Evolutionary conservation across 2,113 vertebrate genomes (phyloP), one percentile per base, ranked within the genome.

Genomic region (Paradoxurus hermaphroditus): DNA sequence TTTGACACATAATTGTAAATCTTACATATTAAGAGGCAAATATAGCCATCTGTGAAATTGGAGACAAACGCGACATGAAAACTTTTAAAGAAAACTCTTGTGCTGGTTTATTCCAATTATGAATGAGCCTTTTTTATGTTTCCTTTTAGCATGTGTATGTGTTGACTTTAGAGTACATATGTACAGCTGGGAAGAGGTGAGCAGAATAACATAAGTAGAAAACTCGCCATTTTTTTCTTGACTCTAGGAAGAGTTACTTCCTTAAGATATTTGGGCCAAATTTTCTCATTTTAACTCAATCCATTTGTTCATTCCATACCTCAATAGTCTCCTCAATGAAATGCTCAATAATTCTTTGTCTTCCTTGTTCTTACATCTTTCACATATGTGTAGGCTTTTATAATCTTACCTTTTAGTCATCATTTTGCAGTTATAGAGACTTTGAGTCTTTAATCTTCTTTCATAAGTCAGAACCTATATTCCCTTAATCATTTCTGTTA

Each of bases 401-500:
- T 93, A 39, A 86, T 67, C 12, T 90, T 93, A 65, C 19, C 34
- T 86, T 62, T 93, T 79, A 68, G 49, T 56, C 41, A 92, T 72
- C 31, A 13, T 53, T 91, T 83, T 92, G 34, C 72, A 51, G 49
- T 49, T 86, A 86, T 4, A 94, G 18, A 88, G 49, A 89, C 51
- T 94, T 81, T 3, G 21, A 59, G 51, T 96, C 21, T 96, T 84
- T 82, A 90, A 95, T 87, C 51, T 82, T 90, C 46, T 86, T 92
- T 86, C 5, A 3, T 62, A 90, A 92, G 31, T 94, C 73, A 94
- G 81, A 86, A 83, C 18, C 16, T 90, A 41, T 93, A 90, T 68
- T 96, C 18, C 34, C 49, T 59, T 87, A 95, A 91, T 96, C 79
- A 92, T 94, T 96, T 86, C 51, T 78, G 36, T 81, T 83, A 86